These are phyloP conservation scores for Pegea sp. DNA, from an alignment of 23 tunicate genomes.

Conservation along the genomic window DNA sequence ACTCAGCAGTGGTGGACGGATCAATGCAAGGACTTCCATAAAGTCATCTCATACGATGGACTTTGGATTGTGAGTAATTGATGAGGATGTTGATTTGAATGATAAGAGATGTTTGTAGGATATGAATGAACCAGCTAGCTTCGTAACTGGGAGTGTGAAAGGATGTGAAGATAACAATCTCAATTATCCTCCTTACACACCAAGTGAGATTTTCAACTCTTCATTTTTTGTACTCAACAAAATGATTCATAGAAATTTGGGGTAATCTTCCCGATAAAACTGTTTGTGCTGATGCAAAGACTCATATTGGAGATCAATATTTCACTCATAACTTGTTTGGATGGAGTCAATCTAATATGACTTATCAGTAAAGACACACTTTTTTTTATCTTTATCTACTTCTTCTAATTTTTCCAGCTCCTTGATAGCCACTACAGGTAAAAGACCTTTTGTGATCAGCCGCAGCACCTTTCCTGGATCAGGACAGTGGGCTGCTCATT, in stretches of 20 bases:
- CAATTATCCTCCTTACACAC: conserved; percentile 89
- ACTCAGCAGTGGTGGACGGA: conserved; percentile 84
- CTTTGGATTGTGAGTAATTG: conserved; percentile 78
- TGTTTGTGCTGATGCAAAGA: conserved; percentile 63
- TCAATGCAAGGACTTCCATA: conserved; percentile 54
- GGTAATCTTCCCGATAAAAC: conserved; percentile 84
- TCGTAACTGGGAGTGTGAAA: conserved; percentile 57
- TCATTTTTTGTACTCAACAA: too few species aligned
- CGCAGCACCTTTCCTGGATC: conserved; percentile 83
- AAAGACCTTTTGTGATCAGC: conserved; percentile 80
- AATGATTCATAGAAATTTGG: conserved; percentile 41
- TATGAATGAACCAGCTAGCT: conserved; percentile 99
- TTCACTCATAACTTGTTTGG: conserved; percentile 89
- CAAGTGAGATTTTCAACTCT: conserved; percentile 13
- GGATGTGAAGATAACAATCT: conserved; percentile 56
- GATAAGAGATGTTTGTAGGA: conserved; percentile 16
- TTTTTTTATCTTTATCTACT: neutral
- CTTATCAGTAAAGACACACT: conserved; percentile 15
- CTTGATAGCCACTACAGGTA: conserved; percentile 54
- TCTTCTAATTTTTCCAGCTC: conserved; percentile 13
- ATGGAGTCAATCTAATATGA: conserved; percentile 47
- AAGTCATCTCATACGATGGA: conserved; percentile 69
- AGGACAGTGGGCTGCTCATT: conserved; percentile 94
- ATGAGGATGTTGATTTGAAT: neutral
- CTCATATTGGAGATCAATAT: conserved; percentile 56